Evolutionary conservation across 1,140 invertebrate species (phyloP).

Genomic region (Colletes gigas): DNA sequence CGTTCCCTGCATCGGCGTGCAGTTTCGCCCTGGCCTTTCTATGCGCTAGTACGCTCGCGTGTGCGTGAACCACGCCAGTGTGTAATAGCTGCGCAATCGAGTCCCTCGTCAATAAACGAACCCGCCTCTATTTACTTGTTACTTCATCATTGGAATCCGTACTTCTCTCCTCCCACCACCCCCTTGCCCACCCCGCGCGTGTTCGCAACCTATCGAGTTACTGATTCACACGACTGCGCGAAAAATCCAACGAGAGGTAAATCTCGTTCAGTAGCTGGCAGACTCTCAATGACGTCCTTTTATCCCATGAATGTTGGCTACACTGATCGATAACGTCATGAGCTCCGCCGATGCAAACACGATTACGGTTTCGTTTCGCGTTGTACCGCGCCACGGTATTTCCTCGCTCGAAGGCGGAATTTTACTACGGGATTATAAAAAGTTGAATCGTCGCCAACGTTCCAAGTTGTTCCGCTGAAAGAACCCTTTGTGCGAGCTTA

Average conservation of each 20-base stretch:
- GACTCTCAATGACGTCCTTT: constrained; percentile 35
- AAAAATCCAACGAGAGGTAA: constrained; percentile 42
- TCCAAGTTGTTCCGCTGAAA: no score
- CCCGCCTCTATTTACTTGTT: constrained; percentile 69
- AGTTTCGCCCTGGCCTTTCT: not conserved
- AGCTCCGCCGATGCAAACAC: not conserved
- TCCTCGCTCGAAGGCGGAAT: no score
- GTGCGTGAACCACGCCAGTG: not conserved
- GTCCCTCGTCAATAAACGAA: constrained; percentile 65
- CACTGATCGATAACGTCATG: constrained; percentile 15
- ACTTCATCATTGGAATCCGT: constrained; percentile 67
- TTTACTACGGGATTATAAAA: no score
- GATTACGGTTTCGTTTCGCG: not conserved
- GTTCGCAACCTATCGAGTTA: constrained; percentile 52
- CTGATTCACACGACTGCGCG: constrained; percentile 58
- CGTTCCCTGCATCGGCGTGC: not conserved
- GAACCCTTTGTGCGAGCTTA: no score
- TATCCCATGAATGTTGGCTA: constrained; percentile 36
- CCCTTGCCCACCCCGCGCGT: no score
- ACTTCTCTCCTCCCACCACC: constrained; percentile 11
- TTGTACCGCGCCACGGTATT: no score
- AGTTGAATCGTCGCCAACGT: no score
- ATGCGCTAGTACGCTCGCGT: not conserved
- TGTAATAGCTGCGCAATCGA: constrained; percentile 52
- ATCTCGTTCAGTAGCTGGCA: constrained; percentile 29